These are phyloP conservation scores for Helarctos malayanus DNA, from an alignment of 2,797 vertebrate genomes.

Conservation along the genomic window DNA sequence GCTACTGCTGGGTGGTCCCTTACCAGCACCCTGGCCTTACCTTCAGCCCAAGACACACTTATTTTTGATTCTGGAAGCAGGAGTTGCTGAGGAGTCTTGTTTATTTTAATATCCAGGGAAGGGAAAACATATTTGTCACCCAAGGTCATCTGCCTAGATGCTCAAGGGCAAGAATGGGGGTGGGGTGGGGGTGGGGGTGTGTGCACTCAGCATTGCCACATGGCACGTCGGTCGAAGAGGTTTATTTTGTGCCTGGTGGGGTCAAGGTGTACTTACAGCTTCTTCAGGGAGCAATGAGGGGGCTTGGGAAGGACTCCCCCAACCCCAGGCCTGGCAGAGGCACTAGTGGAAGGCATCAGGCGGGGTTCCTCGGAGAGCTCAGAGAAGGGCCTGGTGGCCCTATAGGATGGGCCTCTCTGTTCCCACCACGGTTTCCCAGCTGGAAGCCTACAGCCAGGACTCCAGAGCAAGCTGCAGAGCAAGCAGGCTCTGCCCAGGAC, in stretches of 20 bases:
- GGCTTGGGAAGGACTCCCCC: background rate
- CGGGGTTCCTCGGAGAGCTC: background rate
- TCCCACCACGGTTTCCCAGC: background rate
- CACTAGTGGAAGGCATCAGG: too few relatives aligned
- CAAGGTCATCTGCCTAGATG: background rate
- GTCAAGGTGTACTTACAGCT: background rate
- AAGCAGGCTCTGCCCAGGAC: background rate
- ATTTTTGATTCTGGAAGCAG: conserved; percentile 62
- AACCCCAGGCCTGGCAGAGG: background rate
- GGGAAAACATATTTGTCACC: background rate
- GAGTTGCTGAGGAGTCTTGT: conserved; percentile 50
- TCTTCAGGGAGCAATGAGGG: background rate
- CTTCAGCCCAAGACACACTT: background rate
- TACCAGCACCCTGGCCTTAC: background rate
- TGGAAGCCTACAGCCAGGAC: background rate
- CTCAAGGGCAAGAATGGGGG: background rate
- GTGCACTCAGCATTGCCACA: accelerated
- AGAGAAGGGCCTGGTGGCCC: background rate
- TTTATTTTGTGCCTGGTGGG: background rate
- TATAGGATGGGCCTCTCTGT: background rate
- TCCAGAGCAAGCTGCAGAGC: background rate
- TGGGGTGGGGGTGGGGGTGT: too few relatives aligned
- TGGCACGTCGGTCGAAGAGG: too few relatives aligned
- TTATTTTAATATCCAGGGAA: conserved; percentile 67
- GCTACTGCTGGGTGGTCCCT: background rate